Conservation (phyloP, 2,113 vertebrate species). For the Heloderma charlesbogerti region DNA sequence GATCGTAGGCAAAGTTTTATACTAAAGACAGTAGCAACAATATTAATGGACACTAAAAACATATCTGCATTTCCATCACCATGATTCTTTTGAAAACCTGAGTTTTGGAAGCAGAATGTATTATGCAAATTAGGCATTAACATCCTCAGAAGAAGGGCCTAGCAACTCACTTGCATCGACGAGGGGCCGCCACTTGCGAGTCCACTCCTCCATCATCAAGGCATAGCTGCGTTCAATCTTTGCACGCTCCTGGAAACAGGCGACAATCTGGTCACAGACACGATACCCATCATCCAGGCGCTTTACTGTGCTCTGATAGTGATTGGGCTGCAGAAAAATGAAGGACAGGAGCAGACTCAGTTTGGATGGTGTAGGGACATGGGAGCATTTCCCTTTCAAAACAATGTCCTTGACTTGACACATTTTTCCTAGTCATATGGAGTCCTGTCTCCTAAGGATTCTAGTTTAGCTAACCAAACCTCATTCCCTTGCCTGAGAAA, state of each 20-base stretch:
- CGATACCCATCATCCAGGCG: conserved; percentile 80
- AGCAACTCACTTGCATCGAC: conserved; percentile 80
- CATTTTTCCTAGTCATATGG: neutral
- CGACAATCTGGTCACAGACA: conserved; percentile 82
- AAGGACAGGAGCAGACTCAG: neutral
- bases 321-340: conserved; percentile 75
- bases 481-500: neutral
- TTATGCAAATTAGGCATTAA: neutral
- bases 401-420: too few relatives aligned
- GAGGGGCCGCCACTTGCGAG: conserved; percentile 84
- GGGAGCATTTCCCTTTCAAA: neutral
- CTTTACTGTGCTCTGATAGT: conserved; percentile 79
- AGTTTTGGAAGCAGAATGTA: neutral
- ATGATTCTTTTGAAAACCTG: neutral
- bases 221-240: conserved; percentile 83
- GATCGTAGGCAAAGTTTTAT: neutral
- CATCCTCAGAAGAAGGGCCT: neutral
- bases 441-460: neutral
- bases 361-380: too few relatives aligned
- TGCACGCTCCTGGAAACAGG: conserved; percentile 85
- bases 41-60: neutral
- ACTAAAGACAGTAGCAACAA: neutral
- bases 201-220: conserved; percentile 85
- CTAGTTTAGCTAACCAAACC: neutral
- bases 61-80: neutral